These are phyloP conservation scores for Calvadosia cruxmelitensis DNA, from an alignment of 30 jellyfish, hydroid and myxozoan species.

Conservation along the genomic window DNA sequence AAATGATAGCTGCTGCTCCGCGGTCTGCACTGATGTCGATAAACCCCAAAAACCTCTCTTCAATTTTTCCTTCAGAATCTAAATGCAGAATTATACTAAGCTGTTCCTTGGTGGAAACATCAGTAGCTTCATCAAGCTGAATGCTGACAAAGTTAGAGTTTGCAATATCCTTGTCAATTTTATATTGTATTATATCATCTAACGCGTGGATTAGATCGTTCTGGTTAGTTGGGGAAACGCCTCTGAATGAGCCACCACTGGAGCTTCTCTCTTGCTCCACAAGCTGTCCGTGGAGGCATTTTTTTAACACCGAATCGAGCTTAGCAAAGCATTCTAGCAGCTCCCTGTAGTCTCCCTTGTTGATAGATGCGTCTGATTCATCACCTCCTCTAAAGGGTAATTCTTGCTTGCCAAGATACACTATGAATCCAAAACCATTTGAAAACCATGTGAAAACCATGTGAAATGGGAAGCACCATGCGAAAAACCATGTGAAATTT, in stretches of 20 bases:
- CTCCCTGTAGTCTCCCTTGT: slow-evolving; percentile 32
- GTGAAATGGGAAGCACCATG: no score
- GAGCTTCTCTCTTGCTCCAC: slow-evolving; percentile 15
- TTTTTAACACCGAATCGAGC: slow-evolving; percentile 33
- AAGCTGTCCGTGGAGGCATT: slow-evolving; percentile 14
- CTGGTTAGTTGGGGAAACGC: slow-evolving; percentile 31
- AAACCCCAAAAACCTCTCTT: slow-evolving; percentile 19
- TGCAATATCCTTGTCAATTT: slow-evolving; percentile 13
- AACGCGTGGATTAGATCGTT: slow-evolving; percentile 23
- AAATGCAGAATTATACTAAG: slow-evolving; percentile 22
- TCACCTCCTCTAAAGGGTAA: slow-evolving; percentile 27
- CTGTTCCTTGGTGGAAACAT: slow-evolving; percentile 35
- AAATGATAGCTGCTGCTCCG: slow-evolving; percentile 19
- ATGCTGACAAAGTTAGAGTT: slow-evolving; percentile 14
- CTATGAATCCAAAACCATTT: no score
- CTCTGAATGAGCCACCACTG: slow-evolving; percentile 23
- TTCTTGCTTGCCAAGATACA: slow-evolving; percentile 24
- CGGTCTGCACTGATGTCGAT: slow-evolving; percentile 14
- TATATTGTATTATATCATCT: slow-evolving; percentile 10
- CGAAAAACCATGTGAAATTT: no score
- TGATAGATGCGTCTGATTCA: slow-evolving; percentile 18
- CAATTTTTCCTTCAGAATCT: no score
- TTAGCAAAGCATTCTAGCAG: slow-evolving; percentile 24
- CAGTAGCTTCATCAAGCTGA: slow-evolving; percentile 43
- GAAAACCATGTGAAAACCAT: no score